These are phyloP conservation scores for Lycia hirtaria DNA, from an alignment of 2,888 invertebrate genomes.

Conservation along the genomic window DNA sequence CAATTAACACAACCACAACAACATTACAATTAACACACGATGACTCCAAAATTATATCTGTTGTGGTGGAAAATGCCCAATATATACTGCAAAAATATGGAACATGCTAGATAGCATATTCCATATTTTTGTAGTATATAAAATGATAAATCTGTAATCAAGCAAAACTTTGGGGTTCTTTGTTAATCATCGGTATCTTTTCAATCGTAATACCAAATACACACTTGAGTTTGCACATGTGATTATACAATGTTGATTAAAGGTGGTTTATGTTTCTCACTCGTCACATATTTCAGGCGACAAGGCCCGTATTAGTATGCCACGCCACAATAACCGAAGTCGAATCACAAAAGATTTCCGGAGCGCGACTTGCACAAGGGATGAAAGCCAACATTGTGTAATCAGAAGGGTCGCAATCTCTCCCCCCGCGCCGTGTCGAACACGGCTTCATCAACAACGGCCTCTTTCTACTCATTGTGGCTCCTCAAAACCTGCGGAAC, in stretches of 20 bases:
- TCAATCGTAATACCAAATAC: not conserved
- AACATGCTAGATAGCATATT: too few relatives aligned
- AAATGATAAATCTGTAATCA: not conserved
- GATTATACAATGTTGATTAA: constrained; percentile 47
- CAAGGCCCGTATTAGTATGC: constrained; percentile 79
- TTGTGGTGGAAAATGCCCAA: too few relatives aligned
- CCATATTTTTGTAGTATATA: too few relatives aligned
- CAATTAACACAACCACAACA: too few relatives aligned
- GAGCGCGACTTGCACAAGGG: constrained; percentile 83
- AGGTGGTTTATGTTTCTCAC: constrained; percentile 57
- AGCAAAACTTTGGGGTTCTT: not conserved
- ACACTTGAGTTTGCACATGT: not conserved
- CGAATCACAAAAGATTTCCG: constrained; percentile 85
- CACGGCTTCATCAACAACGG: constrained; percentile 83
- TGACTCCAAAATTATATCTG: too few relatives aligned
- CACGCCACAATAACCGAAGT: constrained; percentile 82
- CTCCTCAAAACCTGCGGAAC: constrained; percentile 64
- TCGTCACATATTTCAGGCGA: constrained; percentile 72
- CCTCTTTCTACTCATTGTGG: constrained; percentile 79
- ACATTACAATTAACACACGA: too few relatives aligned
- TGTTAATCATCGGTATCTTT: not conserved
- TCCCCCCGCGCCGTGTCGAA: constrained; percentile 73
- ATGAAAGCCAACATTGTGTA: constrained; percentile 85
- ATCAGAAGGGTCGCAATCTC: constrained; percentile 85
- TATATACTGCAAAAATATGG: too few relatives aligned